Percentiles rank a stretch among this genome's conserved stretches.
phyloP scores from a whole-genome alignment of 1,140 invertebrate genomes.

The Melanaphis sacchari region DNA sequence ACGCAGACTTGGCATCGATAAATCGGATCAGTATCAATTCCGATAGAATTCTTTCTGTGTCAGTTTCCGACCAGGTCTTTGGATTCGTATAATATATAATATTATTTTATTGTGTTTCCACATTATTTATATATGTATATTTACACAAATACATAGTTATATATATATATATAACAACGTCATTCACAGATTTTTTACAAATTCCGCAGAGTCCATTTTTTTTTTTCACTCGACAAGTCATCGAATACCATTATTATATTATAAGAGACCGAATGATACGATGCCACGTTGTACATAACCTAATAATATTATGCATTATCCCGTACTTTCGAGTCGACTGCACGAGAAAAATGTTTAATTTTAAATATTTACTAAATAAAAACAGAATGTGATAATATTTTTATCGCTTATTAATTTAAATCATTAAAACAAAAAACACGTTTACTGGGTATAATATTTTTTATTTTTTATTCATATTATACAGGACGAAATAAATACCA shows the following conservation, averaged over 20 bases:
- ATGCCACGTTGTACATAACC: not conserved
- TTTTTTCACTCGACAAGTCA: not conserved
- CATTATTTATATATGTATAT: not conserved
- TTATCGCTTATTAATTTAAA: not conserved
- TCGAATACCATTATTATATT: not conserved
- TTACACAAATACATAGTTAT: not conserved
- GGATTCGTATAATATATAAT: not conserved
- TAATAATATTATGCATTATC: not conserved
- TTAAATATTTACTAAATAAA: too few relatives aligned
- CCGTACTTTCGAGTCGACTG: too few relatives aligned
- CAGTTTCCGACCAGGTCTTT: not conserved
- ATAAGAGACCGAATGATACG: not conserved
- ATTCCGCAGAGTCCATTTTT: not conserved
- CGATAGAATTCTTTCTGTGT: not conserved
- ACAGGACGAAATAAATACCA: too few relatives aligned
- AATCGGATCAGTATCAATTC: slow-evolving; percentile 46
- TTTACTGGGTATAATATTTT: not conserved
- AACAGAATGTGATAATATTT: not conserved
- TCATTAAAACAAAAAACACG: not conserved
- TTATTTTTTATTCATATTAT: not conserved
- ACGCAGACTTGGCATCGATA: slow-evolving; percentile 42
- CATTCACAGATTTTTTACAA: not conserved
- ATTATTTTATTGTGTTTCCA: slow-evolving; percentile 5
- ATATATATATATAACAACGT: not conserved
- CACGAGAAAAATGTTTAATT: too few relatives aligned